These are phyloP conservation scores for Hydractinia echinata DNA, from an alignment of 30 jellyfish, hydroid and myxozoan genomes.

Conservation along the genomic window DNA sequence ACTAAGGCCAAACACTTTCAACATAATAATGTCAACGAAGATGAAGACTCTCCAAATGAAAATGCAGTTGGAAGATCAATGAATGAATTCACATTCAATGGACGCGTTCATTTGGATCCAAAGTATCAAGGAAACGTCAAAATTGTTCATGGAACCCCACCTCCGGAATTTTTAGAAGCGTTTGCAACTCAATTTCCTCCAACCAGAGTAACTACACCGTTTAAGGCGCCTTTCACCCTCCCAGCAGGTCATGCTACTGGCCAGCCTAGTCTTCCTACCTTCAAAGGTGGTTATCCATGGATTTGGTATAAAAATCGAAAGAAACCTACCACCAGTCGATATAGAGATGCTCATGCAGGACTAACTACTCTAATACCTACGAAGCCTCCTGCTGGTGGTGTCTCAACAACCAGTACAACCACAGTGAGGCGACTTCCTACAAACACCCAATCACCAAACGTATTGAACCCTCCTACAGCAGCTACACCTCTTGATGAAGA, in stretches of 20 bases:
- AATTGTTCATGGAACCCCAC: constrained; percentile 30
- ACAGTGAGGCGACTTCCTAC: not conserved
- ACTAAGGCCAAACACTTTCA: not conserved
- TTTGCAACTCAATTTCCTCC: constrained; percentile 9
- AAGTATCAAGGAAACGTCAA: constrained; percentile 21
- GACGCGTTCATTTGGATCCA: not conserved
- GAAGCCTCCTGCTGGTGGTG: not conserved
- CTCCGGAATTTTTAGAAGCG: constrained; percentile 3
- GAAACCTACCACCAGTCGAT: not conserved
- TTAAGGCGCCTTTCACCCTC: not conserved
- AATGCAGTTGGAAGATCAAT: not conserved
- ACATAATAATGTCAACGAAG: not conserved
- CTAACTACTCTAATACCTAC: not conserved
- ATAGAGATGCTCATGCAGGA: not conserved
- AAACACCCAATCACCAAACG: not conserved
- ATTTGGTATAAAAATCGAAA: not conserved
- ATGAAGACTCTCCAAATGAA: not conserved
- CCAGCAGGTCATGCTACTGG: not conserved
- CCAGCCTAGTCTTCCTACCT: not conserved
- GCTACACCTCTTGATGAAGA: constrained; percentile 16
- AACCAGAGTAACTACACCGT: not conserved
- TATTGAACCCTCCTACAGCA: not conserved
- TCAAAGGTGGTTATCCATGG: not conserved
- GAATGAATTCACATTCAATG: constrained; percentile 6
- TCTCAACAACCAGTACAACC: not conserved